phyloP scores from a whole-genome alignment of 2,888 invertebrate species.

The Galeruca laticollis region DNA sequence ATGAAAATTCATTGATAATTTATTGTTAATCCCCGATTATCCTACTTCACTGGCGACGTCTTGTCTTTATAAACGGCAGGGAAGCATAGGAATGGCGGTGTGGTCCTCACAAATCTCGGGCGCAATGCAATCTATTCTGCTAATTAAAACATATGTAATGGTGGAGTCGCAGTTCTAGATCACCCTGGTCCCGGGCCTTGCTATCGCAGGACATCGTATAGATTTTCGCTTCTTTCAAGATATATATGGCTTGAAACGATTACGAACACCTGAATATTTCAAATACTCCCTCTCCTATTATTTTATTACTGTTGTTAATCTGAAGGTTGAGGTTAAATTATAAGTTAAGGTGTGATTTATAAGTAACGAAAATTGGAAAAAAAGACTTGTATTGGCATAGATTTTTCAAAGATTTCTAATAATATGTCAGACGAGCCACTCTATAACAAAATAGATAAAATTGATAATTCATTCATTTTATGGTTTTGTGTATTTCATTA shows the following conservation, averaged over 20 bases:
- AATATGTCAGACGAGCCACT: too few species aligned
- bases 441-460: too few species aligned
- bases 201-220: conserved; percentile 54
- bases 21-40: neutral
- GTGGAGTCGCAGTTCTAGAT: conserved; percentile 54
- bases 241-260: conserved; percentile 18
- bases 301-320: conserved; percentile 46
- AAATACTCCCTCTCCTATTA: neutral
- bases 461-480: too few species aligned
- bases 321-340: too few species aligned
- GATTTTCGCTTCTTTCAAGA: conserved; percentile 44
- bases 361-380: too few species aligned
- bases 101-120: conserved; percentile 62
- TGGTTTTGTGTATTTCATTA: too few species aligned
- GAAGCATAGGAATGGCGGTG: conserved; percentile 46
- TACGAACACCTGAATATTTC: conserved; percentile 15
- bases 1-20: too few species aligned
- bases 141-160: conserved; percentile 67
- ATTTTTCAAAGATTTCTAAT: too few species aligned
- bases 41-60: neutral
- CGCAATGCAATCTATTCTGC: conserved; percentile 63
- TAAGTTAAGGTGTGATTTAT: too few species aligned
- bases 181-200: conserved; percentile 34
- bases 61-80: conserved; percentile 52
- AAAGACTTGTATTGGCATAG: too few species aligned